These are phyloP conservation scores for Hippocampus comes DNA, from an alignment of 2,113 vertebrate genomes.

Conservation along the genomic window DNA sequence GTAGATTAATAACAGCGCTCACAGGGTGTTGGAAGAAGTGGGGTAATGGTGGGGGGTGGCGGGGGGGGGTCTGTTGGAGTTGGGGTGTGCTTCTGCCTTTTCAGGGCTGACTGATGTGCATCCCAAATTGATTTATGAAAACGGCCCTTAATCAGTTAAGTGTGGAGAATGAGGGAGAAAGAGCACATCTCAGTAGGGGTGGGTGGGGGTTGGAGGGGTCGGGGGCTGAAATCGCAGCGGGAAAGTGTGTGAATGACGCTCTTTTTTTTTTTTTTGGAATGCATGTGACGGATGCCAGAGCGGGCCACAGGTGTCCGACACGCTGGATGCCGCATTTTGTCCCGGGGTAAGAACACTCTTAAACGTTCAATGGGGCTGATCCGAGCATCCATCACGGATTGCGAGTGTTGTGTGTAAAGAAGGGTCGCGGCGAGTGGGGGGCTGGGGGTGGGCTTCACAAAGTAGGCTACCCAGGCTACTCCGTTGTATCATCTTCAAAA, in stretches of 20 bases:
- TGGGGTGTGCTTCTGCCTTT: conserved; percentile 73
- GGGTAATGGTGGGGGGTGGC: too few relatives aligned
- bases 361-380: conserved; percentile 14
- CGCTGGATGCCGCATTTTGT: conserved; percentile 41
- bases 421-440: too few relatives aligned
- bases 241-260: conserved; percentile 52
- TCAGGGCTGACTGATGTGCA: conserved; percentile 98
- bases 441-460: background rate
- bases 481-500: background rate
- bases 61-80: conserved; percentile 67
- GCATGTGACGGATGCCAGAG: conserved; percentile 42
- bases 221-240: conserved; percentile 27
- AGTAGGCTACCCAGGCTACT: background rate
- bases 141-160: conserved; percentile 98
- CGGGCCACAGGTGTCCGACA: conserved; percentile 56
- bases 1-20: conserved; percentile 70
- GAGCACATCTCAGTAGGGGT: conserved; percentile 28
- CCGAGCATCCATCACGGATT: conserved; percentile 28
- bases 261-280: conserved; percentile 47
- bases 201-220: conserved; percentile 2
- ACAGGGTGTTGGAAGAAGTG: conserved; percentile 18
- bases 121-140: conserved; percentile 99
- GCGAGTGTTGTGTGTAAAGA: background rate
- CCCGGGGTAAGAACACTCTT: conserved; percentile 4
- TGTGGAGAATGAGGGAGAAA: conserved; percentile 74